Percentiles rank a stretch among this genome's conserved stretches.
These are phyloP conservation scores for Pterocles orientalis DNA, from an alignment of 2,113 vertebrate species.

Conservation along the genomic window DNA sequence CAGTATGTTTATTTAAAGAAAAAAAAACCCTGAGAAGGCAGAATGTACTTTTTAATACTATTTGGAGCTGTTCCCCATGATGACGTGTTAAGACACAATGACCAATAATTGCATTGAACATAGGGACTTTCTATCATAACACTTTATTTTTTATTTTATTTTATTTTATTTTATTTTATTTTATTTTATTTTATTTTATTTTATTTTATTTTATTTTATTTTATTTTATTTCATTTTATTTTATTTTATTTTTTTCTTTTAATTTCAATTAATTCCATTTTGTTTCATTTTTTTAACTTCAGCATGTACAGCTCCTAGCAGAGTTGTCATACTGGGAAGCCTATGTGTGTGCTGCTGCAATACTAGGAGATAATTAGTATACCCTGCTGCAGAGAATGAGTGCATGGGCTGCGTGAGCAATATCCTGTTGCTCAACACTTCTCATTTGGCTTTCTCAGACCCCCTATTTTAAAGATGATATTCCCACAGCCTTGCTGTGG, in stretches of 20 bases:
- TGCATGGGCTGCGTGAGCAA: neutral
- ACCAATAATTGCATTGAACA: neutral
- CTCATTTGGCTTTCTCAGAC: neutral
- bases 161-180: neutral
- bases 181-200: neutral
- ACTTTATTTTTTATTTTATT: neutral
- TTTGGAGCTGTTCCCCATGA: neutral
- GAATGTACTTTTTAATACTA: neutral
- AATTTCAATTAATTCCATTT: neutral
- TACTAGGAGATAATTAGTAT: neutral
- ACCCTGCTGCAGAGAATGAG: neutral
- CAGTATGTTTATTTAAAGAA: conserved; percentile 17
- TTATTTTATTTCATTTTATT: neutral
- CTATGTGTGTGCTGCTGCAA: neutral
- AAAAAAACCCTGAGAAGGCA: neutral
- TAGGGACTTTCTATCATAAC: neutral
- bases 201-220: neutral
- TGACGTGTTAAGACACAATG: neutral
- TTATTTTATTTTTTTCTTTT: neutral
- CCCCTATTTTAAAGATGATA: conserved; percentile 21
- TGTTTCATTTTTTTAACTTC: neutral
- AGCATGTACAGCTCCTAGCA: neutral
- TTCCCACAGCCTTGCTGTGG: conserved; percentile 14
- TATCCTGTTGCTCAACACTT: neutral
- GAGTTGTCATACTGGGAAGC: neutral